Evolutionary conservation across 2,888 invertebrate genomes (phyloP).

Genomic region (Pollenia amentaria): DNA sequence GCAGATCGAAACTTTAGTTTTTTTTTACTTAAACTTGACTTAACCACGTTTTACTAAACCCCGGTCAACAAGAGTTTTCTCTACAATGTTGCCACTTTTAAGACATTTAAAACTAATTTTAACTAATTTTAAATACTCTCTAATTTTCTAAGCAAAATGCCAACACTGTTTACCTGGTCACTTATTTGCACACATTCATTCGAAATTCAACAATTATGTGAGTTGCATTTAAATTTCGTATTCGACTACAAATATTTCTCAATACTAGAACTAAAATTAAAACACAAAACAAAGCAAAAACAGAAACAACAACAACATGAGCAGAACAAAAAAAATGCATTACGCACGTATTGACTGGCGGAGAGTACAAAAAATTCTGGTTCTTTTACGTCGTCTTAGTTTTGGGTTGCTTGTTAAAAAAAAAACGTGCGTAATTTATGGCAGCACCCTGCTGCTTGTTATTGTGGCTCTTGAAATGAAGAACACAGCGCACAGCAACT

Average conservation of each 20-base stretch:
- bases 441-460: slow-evolving; percentile 76
- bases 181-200: slow-evolving; percentile 29
- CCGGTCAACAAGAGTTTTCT: neutral
- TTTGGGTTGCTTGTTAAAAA: slow-evolving; percentile 63
- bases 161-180: slow-evolving; percentile 32
- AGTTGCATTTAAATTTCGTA: slow-evolving; percentile 59
- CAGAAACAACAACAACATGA: slow-evolving; percentile 15
- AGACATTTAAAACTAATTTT: neutral
- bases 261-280: slow-evolving; percentile 47
- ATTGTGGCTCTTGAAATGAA: slow-evolving; percentile 48
- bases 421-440: slow-evolving; percentile 76
- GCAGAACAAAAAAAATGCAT: slow-evolving; percentile 59
- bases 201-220: slow-evolving; percentile 69
- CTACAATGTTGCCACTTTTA: neutral
- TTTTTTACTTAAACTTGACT: neutral
- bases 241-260: slow-evolving; percentile 25
- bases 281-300: slow-evolving; percentile 12
- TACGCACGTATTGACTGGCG: slow-evolving; percentile 65
- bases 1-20: neutral
- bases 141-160: neutral
- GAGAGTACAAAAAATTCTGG: slow-evolving; percentile 43
- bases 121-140: neutral
- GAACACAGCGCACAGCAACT: slow-evolving; percentile 23
- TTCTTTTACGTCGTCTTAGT: slow-evolving; percentile 36
- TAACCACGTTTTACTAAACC: neutral